Evolutionary conservation across 2,113 vertebrate species (phyloP).

Genomic region (Eptesicus fuscus): DNA sequence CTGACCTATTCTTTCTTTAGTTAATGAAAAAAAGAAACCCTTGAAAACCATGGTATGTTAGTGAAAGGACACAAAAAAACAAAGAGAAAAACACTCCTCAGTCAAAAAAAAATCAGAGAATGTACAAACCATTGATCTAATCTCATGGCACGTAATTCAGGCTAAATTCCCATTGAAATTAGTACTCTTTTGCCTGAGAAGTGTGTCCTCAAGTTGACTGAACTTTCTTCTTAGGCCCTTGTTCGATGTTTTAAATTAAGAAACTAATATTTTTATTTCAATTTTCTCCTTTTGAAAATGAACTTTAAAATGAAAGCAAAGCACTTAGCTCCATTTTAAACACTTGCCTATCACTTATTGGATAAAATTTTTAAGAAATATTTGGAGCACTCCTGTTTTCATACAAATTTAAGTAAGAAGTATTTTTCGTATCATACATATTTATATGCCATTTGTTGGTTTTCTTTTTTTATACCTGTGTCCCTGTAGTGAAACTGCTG

Average conservation of each 20-base stretch:
- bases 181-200: conserved; percentile 26
- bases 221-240: conserved; percentile 40
- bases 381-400: conserved; percentile 82
- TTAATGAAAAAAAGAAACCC: conserved; percentile 62
- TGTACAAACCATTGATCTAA: not conserved
- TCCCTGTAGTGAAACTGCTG: conserved; percentile 77
- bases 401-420: conserved; percentile 79
- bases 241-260: conserved; percentile 64
- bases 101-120: conserved; percentile 13
- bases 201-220: conserved; percentile 55
- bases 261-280: conserved; percentile 63
- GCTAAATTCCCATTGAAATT: conserved; percentile 47
- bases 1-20: conserved; percentile 57
- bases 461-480: conserved; percentile 80
- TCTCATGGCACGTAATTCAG: conserved; percentile 7
- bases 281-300: conserved; percentile 66
- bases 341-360: conserved; percentile 70
- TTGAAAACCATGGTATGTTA: conserved; percentile 60
- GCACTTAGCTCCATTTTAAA: conserved; percentile 82
- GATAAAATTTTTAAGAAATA: conserved; percentile 79
- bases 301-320: conserved; percentile 76
- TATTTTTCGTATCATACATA: conserved; percentile 84
- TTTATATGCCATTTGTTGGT: conserved; percentile 82
- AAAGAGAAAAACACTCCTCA: conserved; percentile 24
- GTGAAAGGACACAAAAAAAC: conserved; percentile 36